Percentiles rank a stretch among this genome's conserved stretches.
phyloP scores from a whole-genome alignment of 1,140 invertebrate species.

The Hylaeus volcanicus region DNA sequence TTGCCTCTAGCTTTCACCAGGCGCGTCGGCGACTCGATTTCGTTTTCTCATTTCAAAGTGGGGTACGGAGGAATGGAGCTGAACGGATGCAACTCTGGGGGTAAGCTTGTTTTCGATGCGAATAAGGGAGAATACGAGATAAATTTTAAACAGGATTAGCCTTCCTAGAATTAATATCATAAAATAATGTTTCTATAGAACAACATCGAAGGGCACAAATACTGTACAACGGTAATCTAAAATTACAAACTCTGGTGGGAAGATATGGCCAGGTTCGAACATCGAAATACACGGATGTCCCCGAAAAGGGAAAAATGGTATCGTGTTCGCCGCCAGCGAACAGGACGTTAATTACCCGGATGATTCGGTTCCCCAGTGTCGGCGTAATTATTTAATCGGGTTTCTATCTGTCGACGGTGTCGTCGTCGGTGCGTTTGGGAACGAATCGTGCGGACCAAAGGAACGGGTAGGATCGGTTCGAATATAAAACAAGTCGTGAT shows the following conservation, averaged over 20 bases:
- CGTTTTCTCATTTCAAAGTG: background rate
- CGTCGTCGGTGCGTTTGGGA: slow-evolving; percentile 23
- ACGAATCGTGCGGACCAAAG: background rate
- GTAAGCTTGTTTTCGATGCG: no score
- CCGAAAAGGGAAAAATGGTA: background rate
- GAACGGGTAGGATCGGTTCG: slow-evolving; percentile 13
- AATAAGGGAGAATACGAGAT: no score
- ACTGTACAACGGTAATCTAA: no score
- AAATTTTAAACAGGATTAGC: no score
- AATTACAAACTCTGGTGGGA: no score
- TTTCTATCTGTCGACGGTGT: slow-evolving; percentile 1
- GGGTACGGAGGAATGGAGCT: no score
- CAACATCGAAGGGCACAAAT: no score
- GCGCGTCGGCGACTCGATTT: slow-evolving; percentile 10
- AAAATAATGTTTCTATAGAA: no score
- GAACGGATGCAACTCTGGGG: no score
- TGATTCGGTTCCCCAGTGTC: no score
- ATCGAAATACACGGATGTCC: background rate
- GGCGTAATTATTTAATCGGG: slow-evolving; percentile 33
- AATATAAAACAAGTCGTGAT: slow-evolving; percentile 47
- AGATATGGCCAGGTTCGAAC: no score
- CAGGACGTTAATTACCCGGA: slow-evolving; percentile 31
- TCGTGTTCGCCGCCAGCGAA: background rate
- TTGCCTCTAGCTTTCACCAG: slow-evolving; percentile 24
- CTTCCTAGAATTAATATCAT: no score